A percentile compares a stretch with the other conserved stretches of the same genome.
phyloP scores from a whole-genome alignment of 2,888 invertebrate species.

The Pachliopta kotzebuea region DNA sequence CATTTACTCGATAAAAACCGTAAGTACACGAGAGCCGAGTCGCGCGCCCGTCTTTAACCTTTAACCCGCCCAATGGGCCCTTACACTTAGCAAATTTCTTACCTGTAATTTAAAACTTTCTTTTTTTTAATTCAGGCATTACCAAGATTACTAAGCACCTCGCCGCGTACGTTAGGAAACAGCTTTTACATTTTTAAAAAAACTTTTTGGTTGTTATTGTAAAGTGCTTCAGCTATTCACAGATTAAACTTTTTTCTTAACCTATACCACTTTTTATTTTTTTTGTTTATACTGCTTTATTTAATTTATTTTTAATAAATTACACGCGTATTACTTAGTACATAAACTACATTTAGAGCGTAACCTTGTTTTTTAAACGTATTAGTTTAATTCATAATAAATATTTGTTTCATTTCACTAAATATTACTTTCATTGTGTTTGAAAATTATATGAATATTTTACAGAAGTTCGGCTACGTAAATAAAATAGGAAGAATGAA shows the following conservation, averaged over 20 bases:
- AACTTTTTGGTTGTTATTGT: background rate
- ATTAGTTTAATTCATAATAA: background rate
- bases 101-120: slow-evolving; percentile 29
- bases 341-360: too few relatives aligned
- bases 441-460: slow-evolving; percentile 3
- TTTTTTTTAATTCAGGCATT: slow-evolving; percentile 3
- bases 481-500: slow-evolving; percentile 11
- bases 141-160: background rate
- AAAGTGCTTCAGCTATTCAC: background rate
- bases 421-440: background rate
- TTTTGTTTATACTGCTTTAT: background rate
- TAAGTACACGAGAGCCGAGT: slow-evolving; percentile 47
- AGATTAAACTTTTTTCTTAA: background rate
- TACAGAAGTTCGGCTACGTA: slow-evolving; percentile 13
- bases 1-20: slow-evolving; percentile 63
- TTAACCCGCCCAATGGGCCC: slow-evolving; percentile 40
- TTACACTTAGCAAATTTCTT: slow-evolving; percentile 29
- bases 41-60: slow-evolving; percentile 57
- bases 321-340: too few relatives aligned
- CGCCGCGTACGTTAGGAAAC: background rate
- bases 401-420: background rate
- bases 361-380: too few relatives aligned
- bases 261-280: background rate
- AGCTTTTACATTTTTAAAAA: too few relatives aligned
- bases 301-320: too few relatives aligned